Evolutionary conservation across 2,797 vertebrate genomes (phyloP).

Genomic region (Clarias pachynema): DNA sequence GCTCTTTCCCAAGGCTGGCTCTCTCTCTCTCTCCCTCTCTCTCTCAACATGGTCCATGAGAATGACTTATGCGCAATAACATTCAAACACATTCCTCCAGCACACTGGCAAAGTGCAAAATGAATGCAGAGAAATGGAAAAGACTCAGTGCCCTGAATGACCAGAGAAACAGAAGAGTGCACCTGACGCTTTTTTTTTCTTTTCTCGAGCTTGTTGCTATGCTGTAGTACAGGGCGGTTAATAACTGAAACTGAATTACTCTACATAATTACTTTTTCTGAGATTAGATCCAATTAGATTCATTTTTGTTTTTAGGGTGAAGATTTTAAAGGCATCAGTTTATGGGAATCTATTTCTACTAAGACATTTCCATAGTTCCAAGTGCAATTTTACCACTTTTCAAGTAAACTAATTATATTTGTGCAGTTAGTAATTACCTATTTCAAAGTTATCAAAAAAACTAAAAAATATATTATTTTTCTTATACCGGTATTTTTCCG

Average conservation of each 20-base stretch:
- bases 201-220: not conserved
- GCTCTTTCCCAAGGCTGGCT: conserved; percentile 42
- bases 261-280: not conserved
- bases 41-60: conserved; percentile 36
- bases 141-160: conserved; percentile 6
- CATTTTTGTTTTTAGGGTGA: not conserved
- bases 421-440: not conserved
- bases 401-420: too few species aligned
- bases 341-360: not conserved
- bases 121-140: conserved; percentile 33
- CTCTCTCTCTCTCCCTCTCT: conserved; percentile 20
- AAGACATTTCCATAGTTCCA: not conserved
- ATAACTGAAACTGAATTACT: not conserved
- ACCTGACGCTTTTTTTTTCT: not conserved
- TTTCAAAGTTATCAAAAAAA: not conserved
- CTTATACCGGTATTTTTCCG: not conserved
- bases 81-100: conserved; percentile 48
- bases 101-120: conserved; percentile 25
- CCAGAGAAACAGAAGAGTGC: conserved; percentile 29
- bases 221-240: not conserved
- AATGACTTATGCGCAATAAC: conserved; percentile 49
- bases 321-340: not conserved
- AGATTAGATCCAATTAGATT: not conserved
- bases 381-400: not conserved
- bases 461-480: not conserved